These are phyloP conservation scores for Eulithis prunata DNA, from an alignment of 2,888 invertebrate genomes.

Conservation along the genomic window DNA sequence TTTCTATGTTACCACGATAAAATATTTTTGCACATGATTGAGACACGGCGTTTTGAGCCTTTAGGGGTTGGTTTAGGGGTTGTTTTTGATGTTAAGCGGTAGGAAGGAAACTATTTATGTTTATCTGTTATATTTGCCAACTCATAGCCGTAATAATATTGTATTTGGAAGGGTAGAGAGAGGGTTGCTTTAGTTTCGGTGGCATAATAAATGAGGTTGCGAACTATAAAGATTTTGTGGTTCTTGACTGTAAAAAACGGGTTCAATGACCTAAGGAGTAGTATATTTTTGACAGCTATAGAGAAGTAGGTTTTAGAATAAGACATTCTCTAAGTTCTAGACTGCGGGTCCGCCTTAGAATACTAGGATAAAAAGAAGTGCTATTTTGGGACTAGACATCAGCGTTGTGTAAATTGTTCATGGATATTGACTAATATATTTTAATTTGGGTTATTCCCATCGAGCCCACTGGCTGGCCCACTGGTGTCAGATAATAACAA, in stretches of 20 bases:
- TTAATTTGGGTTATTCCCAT: no score
- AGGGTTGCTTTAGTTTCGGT: conserved; percentile 36
- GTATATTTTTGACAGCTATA: no score
- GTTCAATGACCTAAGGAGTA: conserved; percentile 19
- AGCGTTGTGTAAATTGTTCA: no score
- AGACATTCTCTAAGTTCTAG: no score
- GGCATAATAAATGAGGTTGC: conserved; percentile 31
- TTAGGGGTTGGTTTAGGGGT: conserved; percentile 18
- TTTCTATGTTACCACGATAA: conserved; percentile 49
- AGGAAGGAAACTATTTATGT: conserved; percentile 46
- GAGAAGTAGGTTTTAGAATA: no score
- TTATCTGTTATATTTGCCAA: conserved; percentile 52
- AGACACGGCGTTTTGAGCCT: conserved; percentile 27
- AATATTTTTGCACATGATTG: conserved; percentile 44
- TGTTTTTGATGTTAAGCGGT: conserved; percentile 24
- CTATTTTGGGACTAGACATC: no score
- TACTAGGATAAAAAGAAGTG: no score
- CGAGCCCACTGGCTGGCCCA: no score
- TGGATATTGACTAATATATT: no score
- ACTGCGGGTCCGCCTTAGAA: no score
- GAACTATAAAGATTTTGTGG: conserved; percentile 27
- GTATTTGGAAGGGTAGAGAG: conserved; percentile 44
- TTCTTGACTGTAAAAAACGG: conserved; percentile 24
- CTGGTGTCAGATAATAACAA: no score
- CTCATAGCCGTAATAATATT: conserved; percentile 52